Evolutionary conservation across 2,888 invertebrate species (phyloP).

Genomic region (Pterostichus madidus): DNA sequence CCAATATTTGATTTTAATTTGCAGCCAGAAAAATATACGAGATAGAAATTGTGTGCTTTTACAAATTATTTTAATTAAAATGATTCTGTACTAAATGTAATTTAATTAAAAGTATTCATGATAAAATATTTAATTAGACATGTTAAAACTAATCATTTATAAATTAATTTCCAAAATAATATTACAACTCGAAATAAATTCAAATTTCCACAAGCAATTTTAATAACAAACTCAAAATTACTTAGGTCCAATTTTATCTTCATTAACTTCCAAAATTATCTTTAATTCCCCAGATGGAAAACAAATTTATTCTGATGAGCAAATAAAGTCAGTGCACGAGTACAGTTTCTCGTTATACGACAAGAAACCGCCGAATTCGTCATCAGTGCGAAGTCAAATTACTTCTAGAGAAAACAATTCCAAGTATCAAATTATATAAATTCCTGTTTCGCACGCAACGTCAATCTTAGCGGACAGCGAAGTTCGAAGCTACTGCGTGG

Average conservation of each 20-base stretch:
- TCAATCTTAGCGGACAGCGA: constrained; percentile 3
- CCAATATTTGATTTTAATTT: too few relatives aligned
- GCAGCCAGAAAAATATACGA: too few relatives aligned
- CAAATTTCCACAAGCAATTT: constrained; percentile 21
- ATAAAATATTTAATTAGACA: background rate
- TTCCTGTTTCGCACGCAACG: constrained; percentile 33
- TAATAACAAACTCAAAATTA: constrained; percentile 40
- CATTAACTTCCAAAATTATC: constrained; percentile 42
- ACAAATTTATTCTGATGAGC: constrained; percentile 49
- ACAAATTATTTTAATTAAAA: too few relatives aligned
- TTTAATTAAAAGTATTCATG: too few relatives aligned
- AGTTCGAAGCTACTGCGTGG: background rate
- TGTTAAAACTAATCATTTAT: background rate
- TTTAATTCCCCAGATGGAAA: constrained; percentile 42
- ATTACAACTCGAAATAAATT: background rate
- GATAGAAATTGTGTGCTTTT: too few relatives aligned
- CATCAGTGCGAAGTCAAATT: constrained; percentile 39
- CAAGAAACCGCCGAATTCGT: constrained; percentile 30
- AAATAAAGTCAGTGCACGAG: constrained; percentile 13
- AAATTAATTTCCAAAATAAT: constrained; percentile 19
- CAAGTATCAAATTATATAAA: constrained; percentile 48
- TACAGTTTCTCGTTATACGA: constrained; percentile 22
- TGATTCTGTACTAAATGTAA: too few relatives aligned
- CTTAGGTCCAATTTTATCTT: constrained; percentile 46
- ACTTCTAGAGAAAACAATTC: constrained; percentile 52